These are phyloP conservation scores for Aproaerema taeniolella DNA, from an alignment of 2,888 invertebrate genomes.

Conservation along the genomic window DNA sequence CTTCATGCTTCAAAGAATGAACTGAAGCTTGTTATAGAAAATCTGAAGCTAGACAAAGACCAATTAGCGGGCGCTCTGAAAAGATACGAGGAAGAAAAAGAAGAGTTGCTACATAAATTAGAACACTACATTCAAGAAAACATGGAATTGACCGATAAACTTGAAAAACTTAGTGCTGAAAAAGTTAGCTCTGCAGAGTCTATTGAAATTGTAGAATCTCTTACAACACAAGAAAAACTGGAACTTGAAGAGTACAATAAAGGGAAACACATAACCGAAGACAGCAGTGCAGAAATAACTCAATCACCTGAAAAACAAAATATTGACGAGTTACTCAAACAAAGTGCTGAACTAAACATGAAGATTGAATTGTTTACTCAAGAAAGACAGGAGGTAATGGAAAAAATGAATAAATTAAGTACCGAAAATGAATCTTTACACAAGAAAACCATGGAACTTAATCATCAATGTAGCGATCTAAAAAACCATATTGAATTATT, in stretches of 20 bases:
- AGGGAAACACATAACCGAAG: slow-evolving; percentile 40
- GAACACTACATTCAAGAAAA: slow-evolving; percentile 84
- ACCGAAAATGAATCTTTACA: slow-evolving; percentile 77
- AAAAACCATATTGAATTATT: slow-evolving; percentile 59
- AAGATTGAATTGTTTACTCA: slow-evolving; percentile 83
- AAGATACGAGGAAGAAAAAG: slow-evolving; percentile 77
- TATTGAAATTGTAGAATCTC: slow-evolving; percentile 84
- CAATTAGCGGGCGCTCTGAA: slow-evolving; percentile 76
- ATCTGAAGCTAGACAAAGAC: slow-evolving; percentile 70
- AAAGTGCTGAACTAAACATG: slow-evolving; percentile 80
- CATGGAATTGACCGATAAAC: slow-evolving; percentile 83
- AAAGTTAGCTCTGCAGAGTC: slow-evolving; percentile 87
- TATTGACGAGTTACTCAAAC: slow-evolving; percentile 77
- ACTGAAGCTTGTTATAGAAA: slow-evolving; percentile 65
- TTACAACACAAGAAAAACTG: slow-evolving; percentile 83
- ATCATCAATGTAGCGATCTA: slow-evolving; percentile 66
- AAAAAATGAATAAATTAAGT: slow-evolving; percentile 80
- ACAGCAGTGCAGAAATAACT: slow-evolving; percentile 30
- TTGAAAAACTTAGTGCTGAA: slow-evolving; percentile 83
- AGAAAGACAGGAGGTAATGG: slow-evolving; percentile 83
- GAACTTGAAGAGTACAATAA: slow-evolving; percentile 83
- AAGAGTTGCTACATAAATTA: slow-evolving; percentile 77
- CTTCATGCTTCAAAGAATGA: slow-evolving; percentile 69
- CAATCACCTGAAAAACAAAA: slow-evolving; percentile 54
- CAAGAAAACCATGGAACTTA: slow-evolving; percentile 67